phyloP scores from a whole-genome alignment of 92 coral and sea anemone species.

The Anthopleura xanthogrammica region DNA sequence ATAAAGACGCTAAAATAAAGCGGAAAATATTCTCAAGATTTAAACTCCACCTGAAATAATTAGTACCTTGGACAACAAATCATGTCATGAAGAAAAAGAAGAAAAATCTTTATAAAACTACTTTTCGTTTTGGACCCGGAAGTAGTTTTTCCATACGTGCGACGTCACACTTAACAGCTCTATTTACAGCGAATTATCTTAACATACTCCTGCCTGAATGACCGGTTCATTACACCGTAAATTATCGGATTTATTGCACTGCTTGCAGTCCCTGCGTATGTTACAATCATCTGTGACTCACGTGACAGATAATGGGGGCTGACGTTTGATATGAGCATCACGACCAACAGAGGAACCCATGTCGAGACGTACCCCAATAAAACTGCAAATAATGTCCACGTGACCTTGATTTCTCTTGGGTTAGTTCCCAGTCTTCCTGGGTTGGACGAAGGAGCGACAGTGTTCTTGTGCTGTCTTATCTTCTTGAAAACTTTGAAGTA shows the following conservation, averaged over 20 bases:
- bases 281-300: neutral
- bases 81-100: too few species aligned
- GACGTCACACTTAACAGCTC: too few species aligned
- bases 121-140: too few species aligned
- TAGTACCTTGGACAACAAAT: too few species aligned
- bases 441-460: conserved; percentile 18
- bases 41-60: too few species aligned
- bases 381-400: conserved; percentile 33
- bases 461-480: conserved; percentile 20
- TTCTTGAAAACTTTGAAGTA: conserved; percentile 27
- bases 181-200: neutral
- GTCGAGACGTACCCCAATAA: neutral
- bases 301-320: neutral
- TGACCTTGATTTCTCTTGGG: conserved; percentile 26
- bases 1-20: too few species aligned
- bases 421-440: neutral
- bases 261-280: conserved; percentile 6
- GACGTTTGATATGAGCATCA: neutral
- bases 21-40: too few species aligned
- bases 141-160: too few species aligned
- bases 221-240: neutral
- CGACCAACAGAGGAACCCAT: conserved; percentile 22
- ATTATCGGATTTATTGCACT: conserved; percentile 30
- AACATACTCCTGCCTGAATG: conserved; percentile 10
- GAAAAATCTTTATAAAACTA: too few species aligned